Percentiles rank a stretch among this genome's conserved stretches.
These are phyloP conservation scores for Pteronotus mesoamericanus DNA, from an alignment of 2,797 vertebrate species.

Conservation along the genomic window DNA sequence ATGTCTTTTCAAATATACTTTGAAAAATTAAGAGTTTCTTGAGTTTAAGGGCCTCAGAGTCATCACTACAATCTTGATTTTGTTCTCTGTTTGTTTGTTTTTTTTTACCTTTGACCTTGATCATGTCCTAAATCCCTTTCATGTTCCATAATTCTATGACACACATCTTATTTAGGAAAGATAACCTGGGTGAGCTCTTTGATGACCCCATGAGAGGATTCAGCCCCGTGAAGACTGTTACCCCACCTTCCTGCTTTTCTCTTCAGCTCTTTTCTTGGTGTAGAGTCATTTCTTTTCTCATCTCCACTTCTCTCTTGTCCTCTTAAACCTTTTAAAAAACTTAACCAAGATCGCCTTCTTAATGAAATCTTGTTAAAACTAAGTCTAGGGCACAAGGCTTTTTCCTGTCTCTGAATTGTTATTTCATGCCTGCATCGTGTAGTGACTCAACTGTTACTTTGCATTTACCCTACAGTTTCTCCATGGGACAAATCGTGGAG, in stretches of 20 bases:
- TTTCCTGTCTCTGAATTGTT: background rate
- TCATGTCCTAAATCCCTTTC: background rate
- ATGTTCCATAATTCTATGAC: background rate
- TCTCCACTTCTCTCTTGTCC: background rate
- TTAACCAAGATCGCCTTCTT: background rate
- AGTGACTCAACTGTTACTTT: background rate
- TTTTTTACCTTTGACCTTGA: slow-evolving; percentile 44
- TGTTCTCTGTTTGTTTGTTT: slow-evolving; percentile 46
- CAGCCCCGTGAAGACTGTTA: background rate
- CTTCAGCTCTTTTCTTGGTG: background rate
- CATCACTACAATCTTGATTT: slow-evolving; percentile 31
- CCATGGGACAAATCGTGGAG: background rate
- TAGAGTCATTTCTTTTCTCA: background rate
- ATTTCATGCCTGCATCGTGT: background rate
- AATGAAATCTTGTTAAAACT: background rate
- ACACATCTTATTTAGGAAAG: background rate
- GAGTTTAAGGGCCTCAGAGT: slow-evolving; percentile 73
- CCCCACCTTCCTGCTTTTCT: background rate
- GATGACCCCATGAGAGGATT: background rate
- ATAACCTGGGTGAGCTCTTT: background rate
- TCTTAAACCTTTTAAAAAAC: background rate
- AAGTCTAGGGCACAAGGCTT: background rate
- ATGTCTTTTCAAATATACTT: slow-evolving; percentile 78
- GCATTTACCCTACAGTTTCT: background rate
- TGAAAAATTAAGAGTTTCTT: slow-evolving; percentile 74